A percentile compares a stretch with the other conserved stretches of the same genome.
Evolutionary conservation across 2,113 vertebrate genomes (phyloP).

Genomic region (Rhagologus leucostigma): DNA sequence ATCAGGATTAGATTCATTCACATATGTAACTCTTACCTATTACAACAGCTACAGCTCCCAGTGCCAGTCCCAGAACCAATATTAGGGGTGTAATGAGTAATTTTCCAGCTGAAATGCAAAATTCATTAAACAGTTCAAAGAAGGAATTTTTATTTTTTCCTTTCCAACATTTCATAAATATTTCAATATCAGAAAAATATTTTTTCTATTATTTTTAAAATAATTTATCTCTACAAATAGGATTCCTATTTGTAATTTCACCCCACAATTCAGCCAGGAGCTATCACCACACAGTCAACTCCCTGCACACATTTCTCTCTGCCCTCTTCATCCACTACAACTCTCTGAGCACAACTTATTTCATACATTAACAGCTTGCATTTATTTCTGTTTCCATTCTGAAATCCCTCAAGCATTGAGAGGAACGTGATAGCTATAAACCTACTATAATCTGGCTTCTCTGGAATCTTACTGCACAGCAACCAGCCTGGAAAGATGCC

Average conservation of each 20-base stretch:
- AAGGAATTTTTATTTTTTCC: neutral
- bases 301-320: neutral
- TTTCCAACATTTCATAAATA: neutral
- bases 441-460: neutral
- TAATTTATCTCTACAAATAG: neutral
- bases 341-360: neutral
- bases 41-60: slow-evolving; percentile 91
- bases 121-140: neutral
- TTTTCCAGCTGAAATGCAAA: slow-evolving; percentile 85
- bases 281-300: neutral
- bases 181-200: neutral
- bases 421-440: neutral
- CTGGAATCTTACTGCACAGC: neutral
- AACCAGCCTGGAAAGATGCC: neutral
- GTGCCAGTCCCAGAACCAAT: slow-evolving; percentile 87
- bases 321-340: neutral
- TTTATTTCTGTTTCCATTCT: slow-evolving; percentile 17
- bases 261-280: neutral
- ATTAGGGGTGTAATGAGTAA: slow-evolving; percentile 89
- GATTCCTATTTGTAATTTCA: neutral
- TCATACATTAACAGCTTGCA: neutral
- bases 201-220: neutral
- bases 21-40: slow-evolving; percentile 81
- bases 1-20: neutral
- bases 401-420: neutral